Evolutionary conservation across 2,113 vertebrate genomes (phyloP), one percentile per base, ranked within the genome.

Genomic region (Rousettus leschenaultii): DNA sequence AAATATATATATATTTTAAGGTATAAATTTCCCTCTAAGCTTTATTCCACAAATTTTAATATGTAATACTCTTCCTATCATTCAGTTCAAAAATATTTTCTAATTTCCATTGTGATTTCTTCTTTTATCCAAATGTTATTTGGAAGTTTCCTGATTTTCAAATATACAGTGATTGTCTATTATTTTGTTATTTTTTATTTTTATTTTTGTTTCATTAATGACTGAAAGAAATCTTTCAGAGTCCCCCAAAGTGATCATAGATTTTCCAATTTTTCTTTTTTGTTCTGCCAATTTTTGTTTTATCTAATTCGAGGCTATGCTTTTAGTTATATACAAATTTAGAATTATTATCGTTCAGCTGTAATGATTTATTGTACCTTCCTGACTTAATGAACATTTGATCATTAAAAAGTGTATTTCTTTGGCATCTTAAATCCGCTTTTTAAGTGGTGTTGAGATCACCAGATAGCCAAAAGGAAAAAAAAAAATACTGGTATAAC

Each of bases 81-180:
- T 28, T 89, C 16, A 35, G 16, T 63, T 79, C 14, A 78, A 66
- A 83, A 61, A 45, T 74, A 57, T 53, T 59, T 94, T 85, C 78
- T 74, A 57, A 92, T 68, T 45, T 80, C 83, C 24, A 43, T 24
- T 55, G 18, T 79, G 48, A 61, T 80, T 75, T 89, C 15, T 88
- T 86, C 61, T 84, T 71, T 48, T 63, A 68, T 14, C 9, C 35
- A 88, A 87, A 66, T 59, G 15, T 71, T 78, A 88, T 75, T 65
- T 74, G 70, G 53, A 91, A 83, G 26, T 71, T 86, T 93, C 82
- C 61, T 90, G 71, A 90, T n/a, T 96, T 93, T 28, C 19, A 86
- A 57, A 83, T 53, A 24, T 66, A 78, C 0, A 19, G n/a, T 63
- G 55, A 55, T 33, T 92, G 5, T 45, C 38, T 84, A 53, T 61